A percentile compares a stretch with the other conserved stretches of the same genome.
phyloP scores from a whole-genome alignment of 2,888 invertebrate species.

The Agrochola litura region DNA sequence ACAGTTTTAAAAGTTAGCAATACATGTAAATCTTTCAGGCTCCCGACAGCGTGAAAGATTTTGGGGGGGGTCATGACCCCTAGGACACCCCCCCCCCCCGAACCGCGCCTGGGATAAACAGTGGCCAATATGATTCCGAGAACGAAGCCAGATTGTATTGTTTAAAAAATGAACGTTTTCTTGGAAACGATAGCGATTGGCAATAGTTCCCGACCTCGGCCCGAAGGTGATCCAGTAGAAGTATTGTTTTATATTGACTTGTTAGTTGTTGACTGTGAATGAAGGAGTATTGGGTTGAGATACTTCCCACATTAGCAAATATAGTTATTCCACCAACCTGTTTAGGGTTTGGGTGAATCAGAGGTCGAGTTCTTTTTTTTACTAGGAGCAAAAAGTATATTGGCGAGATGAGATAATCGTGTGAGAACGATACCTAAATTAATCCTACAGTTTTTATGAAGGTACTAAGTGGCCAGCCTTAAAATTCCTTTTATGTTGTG shows the following conservation, averaged over 20 bases:
- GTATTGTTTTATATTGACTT: slow-evolving; percentile 28
- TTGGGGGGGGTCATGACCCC: too few relatives aligned
- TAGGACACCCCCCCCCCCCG: too few relatives aligned
- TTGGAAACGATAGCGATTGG: slow-evolving; percentile 40
- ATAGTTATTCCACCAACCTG: neutral
- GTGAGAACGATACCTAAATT: neutral
- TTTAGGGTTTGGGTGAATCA: slow-evolving; percentile 2
- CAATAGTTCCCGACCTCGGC: slow-evolving; percentile 46
- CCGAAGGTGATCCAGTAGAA: slow-evolving; percentile 43
- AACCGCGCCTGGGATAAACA: too few relatives aligned
- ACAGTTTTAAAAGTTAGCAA: too few relatives aligned
- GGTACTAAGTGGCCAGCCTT: neutral
- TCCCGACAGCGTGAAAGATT: too few relatives aligned
- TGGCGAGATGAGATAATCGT: neutral
- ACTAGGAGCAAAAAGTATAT: neutral
- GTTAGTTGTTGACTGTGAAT: slow-evolving; percentile 26
- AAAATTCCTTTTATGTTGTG: neutral
- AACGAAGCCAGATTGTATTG: slow-evolving; percentile 4
- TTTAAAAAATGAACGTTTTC: slow-evolving; percentile 41
- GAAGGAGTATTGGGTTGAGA: neutral
- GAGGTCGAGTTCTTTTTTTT: neutral
- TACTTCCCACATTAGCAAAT: slow-evolving; percentile 15
- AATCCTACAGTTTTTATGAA: neutral
- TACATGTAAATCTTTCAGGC: too few relatives aligned
- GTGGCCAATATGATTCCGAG: slow-evolving; percentile 6